A percentile compares a stretch with the other conserved stretches of the same genome.
Conservation (phyloP, 2,113 vertebrate species). For the Galemys pyrenaicus region DNA sequence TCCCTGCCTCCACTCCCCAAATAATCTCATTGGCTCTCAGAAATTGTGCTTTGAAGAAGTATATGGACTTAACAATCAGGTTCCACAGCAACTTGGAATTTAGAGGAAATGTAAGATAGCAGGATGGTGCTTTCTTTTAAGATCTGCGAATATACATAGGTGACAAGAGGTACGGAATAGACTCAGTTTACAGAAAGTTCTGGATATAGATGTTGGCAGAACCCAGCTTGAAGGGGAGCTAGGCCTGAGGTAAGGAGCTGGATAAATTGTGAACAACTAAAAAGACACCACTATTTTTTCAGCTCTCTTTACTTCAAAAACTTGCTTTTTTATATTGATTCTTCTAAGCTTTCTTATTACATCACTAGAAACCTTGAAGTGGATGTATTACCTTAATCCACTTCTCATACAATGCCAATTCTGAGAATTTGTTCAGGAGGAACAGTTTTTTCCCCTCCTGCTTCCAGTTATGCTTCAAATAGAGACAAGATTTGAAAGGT, state of each 20-base stretch:
- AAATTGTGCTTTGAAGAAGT: background rate
- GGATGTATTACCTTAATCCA: background rate
- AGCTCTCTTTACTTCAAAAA: background rate
- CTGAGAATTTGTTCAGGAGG: background rate
- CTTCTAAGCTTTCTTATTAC: background rate
- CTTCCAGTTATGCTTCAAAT: background rate
- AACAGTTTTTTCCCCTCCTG: background rate
- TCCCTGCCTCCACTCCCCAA: background rate
- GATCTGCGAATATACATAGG: background rate
- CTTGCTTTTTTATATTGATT: background rate
- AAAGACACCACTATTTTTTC: background rate
- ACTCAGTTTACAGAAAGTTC: background rate
- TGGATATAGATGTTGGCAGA: background rate
- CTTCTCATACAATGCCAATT: background rate
- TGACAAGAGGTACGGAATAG: background rate
- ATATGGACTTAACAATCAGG: background rate
- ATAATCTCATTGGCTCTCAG: background rate
- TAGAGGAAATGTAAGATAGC: background rate
- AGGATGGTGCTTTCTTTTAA: background rate
- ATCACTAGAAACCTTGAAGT: background rate
- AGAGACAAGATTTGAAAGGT: background rate
- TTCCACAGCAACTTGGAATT: background rate
- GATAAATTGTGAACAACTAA: background rate
- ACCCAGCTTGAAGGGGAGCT: background rate
- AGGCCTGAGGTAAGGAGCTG: background rate